phyloP scores from a whole-genome alignment of 64 coral and sea anemone genomes.

The Trachythela sp. region DNA sequence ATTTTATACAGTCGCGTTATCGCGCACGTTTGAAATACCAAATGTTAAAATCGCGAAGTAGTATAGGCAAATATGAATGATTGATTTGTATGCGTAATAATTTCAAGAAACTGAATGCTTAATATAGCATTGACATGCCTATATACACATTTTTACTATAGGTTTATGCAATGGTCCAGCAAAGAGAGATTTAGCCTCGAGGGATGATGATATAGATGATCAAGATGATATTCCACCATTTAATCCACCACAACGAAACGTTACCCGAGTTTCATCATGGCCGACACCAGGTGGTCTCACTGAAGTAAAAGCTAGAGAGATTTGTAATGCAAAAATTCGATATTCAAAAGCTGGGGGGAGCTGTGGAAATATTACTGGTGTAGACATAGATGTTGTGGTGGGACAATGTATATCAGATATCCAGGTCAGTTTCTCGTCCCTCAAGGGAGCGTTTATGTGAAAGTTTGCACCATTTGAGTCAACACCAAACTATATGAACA shows the following conservation, averaged over 20 bases:
- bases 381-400: background rate
- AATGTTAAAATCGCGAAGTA: no score
- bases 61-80: no score
- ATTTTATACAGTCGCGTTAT: no score
- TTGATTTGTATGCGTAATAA: no score
- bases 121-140: no score
- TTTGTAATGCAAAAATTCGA: background rate
- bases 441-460: no score
- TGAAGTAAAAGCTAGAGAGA: background rate
- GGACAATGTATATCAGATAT: constrained; percentile 5
- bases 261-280: background rate
- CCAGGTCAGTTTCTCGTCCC: background rate
- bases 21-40: no score
- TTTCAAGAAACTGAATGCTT: no score
- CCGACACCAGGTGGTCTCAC: background rate
- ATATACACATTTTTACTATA: no score
- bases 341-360: background rate
- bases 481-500: no score
- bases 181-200: background rate
- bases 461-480: no score
- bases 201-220: background rate
- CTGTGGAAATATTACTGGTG: background rate
- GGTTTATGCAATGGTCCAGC: background rate
- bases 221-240: background rate
- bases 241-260: background rate